Evolutionary conservation across 2,888 invertebrate genomes (phyloP).

Genomic region (Pachycephus smyrnensis): DNA sequence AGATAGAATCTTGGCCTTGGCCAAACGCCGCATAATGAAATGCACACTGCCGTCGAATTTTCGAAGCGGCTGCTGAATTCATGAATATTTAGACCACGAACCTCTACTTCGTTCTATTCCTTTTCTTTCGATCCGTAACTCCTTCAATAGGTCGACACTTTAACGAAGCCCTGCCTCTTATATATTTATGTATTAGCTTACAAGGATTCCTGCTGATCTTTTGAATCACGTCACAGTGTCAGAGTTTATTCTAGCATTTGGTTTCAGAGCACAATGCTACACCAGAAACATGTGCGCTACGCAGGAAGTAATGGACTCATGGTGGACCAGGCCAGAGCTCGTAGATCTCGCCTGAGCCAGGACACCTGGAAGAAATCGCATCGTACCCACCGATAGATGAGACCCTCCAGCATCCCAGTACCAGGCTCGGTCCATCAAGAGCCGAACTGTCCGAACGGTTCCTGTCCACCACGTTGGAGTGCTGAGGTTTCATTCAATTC

Average conservation of each 20-base stretch:
- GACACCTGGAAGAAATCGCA: not conserved
- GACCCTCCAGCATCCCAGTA: conserved; percentile 15
- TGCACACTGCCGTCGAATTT: conserved; percentile 4
- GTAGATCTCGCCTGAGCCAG: not conserved
- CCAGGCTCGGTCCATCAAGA: conserved; percentile 17
- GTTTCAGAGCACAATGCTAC: not conserved
- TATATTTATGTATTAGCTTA: not conserved
- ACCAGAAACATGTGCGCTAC: not conserved
- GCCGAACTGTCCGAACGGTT: conserved; percentile 6
- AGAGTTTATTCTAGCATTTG: not conserved
- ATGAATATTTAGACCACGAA: conserved; percentile 7
- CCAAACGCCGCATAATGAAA: conserved; percentile 6
- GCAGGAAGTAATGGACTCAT: not conserved
- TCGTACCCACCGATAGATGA: conserved; percentile 8
- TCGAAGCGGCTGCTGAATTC: not conserved
- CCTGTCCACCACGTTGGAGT: conserved; percentile 9
- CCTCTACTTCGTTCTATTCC: not conserved
- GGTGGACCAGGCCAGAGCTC: not conserved
- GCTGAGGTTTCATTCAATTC: conserved; percentile 15
- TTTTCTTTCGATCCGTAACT: not conserved
- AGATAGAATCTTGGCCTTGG: not conserved
- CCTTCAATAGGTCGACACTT: not conserved
- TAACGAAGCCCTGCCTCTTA: not conserved
- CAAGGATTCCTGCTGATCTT: not conserved
- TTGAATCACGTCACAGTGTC: not conserved